Percentiles rank a stretch among this genome's conserved stretches.
These are phyloP conservation scores for Pelecanoides urinatrix DNA, from an alignment of 2,113 vertebrate genomes.

Conservation along the genomic window DNA sequence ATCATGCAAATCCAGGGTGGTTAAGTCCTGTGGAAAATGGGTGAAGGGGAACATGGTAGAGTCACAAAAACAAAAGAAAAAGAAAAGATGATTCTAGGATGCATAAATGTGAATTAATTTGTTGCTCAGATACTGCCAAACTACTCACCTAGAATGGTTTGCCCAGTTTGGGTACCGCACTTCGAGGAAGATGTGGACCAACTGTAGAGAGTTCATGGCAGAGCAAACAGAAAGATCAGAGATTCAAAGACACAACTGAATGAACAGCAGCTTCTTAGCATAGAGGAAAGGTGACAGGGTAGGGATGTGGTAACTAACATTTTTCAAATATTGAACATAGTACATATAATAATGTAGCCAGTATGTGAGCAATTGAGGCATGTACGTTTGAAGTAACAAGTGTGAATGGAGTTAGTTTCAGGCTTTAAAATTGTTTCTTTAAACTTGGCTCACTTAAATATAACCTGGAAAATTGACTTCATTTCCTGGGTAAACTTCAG, in stretches of 20 bases:
- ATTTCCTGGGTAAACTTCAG: conserved; percentile 8
- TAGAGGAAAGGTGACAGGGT: not conserved
- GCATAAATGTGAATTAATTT: not conserved
- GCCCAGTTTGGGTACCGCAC: not conserved
- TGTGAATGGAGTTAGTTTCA: not conserved
- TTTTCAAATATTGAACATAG: not conserved
- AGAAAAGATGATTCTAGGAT: not conserved
- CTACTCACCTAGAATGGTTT: not conserved
- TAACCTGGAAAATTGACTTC: conserved; percentile 2
- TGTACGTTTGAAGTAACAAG: not conserved
- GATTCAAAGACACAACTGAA: not conserved
- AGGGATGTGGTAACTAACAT: not conserved
- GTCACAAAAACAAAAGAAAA: not conserved
- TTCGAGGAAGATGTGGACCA: not conserved
- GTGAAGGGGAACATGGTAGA: not conserved
- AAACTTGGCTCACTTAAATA: not conserved
- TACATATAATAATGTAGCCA: not conserved
- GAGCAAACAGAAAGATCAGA: not conserved
- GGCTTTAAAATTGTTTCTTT: conserved; percentile 38
- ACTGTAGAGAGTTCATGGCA: not conserved
- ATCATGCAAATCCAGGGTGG: not conserved
- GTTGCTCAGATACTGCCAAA: not conserved
- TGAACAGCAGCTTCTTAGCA: not conserved
- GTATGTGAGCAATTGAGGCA: not conserved
- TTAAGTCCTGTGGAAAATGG: not conserved